These are phyloP conservation scores for Reticulitermes speratus DNA, from an alignment of 1,140 invertebrate species.

Conservation along the genomic window DNA sequence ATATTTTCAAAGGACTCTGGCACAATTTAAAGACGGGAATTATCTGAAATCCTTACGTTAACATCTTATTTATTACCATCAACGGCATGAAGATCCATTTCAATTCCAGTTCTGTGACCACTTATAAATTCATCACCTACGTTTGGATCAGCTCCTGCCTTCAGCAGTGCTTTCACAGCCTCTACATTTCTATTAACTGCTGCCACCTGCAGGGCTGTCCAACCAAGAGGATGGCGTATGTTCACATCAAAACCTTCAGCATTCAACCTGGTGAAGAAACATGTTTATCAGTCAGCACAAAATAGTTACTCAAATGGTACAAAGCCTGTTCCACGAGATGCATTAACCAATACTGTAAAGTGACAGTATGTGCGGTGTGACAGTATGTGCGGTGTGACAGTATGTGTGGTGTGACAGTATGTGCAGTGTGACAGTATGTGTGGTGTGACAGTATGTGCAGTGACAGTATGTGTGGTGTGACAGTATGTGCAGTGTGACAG, in stretches of 20 bases:
- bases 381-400: too few species aligned
- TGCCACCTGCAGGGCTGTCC: conserved; percentile 83
- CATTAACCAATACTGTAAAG: conserved; percentile 28
- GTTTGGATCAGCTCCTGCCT: conserved; percentile 77
- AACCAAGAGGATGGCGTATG: conserved; percentile 69
- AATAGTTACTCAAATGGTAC: conserved; percentile 39
- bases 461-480: too few species aligned
- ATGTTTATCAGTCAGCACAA: conserved; percentile 31
- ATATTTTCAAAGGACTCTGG: too few species aligned
- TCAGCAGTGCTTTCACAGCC: conserved; percentile 66
- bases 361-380: conserved; percentile 26
- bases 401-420: too few species aligned
- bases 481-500: too few species aligned
- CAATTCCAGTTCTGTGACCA: conserved; percentile 60
- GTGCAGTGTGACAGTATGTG: conserved; percentile 32
- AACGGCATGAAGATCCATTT: conserved; percentile 58
- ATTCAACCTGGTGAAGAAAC: conserved; percentile 37
- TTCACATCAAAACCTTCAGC: conserved; percentile 58
- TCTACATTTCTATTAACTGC: conserved; percentile 71
- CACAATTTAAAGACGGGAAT: too few species aligned
- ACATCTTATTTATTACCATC: conserved; percentile 52
- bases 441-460: too few species aligned
- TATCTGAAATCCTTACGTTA: too few species aligned
- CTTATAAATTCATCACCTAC: conserved; percentile 77
- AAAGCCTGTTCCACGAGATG: background rate